Evolutionary conservation across 2,797 vertebrate species (phyloP).

Genomic region (Eleutherodactylus coqui): DNA sequence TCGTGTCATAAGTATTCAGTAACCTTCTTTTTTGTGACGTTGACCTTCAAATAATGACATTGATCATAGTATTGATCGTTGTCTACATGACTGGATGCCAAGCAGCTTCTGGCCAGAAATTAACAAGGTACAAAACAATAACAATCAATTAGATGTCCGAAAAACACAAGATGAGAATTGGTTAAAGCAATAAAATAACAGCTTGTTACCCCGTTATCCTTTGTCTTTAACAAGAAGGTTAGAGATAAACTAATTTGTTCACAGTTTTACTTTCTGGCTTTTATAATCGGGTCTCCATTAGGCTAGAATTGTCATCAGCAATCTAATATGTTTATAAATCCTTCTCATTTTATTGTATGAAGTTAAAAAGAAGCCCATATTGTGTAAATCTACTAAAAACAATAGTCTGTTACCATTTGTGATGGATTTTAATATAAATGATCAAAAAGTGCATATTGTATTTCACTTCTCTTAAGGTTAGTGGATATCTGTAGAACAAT

Average conservation of each 20-base stretch:
- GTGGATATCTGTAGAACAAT: background rate
- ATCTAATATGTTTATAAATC: too few relatives aligned
- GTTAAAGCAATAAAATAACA: background rate
- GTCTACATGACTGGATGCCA: background rate
- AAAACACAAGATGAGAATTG: background rate
- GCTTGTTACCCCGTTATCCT: background rate
- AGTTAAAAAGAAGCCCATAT: background rate
- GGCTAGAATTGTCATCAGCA: background rate
- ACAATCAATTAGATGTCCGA: background rate
- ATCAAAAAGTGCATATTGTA: background rate
- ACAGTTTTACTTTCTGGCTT: background rate
- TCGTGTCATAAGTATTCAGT: too few relatives aligned
- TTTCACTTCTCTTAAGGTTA: background rate
- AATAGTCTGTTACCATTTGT: too few relatives aligned
- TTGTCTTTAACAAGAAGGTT: background rate
- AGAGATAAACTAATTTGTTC: background rate
- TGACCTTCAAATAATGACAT: slow-evolving; percentile 34
- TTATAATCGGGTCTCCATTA: background rate
- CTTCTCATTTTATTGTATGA: background rate
- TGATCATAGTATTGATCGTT: background rate
- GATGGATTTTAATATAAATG: background rate
- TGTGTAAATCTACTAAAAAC: background rate
- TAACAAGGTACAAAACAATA: background rate
- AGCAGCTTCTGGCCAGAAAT: background rate
- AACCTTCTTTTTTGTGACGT: background rate